phyloP scores from a whole-genome alignment of 2,888 invertebrate species.

The Dioctria rufipes region DNA sequence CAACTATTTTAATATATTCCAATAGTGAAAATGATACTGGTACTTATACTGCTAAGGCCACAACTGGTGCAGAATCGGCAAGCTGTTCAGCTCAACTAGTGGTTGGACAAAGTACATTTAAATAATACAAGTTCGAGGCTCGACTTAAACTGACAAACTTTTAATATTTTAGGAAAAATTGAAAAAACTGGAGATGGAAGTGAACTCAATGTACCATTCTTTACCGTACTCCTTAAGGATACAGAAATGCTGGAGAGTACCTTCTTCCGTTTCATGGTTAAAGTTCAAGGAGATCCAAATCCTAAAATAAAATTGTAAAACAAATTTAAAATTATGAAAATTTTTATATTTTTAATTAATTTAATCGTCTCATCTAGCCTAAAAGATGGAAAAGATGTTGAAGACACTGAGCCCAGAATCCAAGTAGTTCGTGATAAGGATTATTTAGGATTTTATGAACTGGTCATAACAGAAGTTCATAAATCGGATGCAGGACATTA shows the following conservation, averaged over 20 bases:
- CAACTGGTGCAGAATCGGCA: constrained; percentile 84
- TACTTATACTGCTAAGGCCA: constrained; percentile 90
- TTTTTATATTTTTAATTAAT: neutral
- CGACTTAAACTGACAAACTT: neutral
- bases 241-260: constrained; percentile 90
- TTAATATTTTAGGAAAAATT: constrained; percentile 21
- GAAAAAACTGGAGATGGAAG: constrained; percentile 40
- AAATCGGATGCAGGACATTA: constrained; percentile 86
- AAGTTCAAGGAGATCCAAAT: constrained; percentile 89
- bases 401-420: constrained; percentile 78
- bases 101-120: constrained; percentile 84
- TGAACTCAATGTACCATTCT: constrained; percentile 84
- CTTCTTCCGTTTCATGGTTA: constrained; percentile 89
- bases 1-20: neutral
- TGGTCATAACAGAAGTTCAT: constrained; percentile 87
- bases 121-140: neutral
- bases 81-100: constrained; percentile 90
- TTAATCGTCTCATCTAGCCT: constrained; percentile 74
- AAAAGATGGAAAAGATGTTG: constrained; percentile 85
- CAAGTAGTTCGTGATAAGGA: constrained; percentile 82
- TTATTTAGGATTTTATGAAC: constrained; percentile 88
- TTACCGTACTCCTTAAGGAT: constrained; percentile 88
- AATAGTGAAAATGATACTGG: constrained; percentile 84
- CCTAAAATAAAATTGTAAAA: constrained; percentile 93
- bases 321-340: constrained; percentile 20